Evolutionary conservation across 1,140 invertebrate species (phyloP).

Genomic region (Lucilia cuprina): DNA sequence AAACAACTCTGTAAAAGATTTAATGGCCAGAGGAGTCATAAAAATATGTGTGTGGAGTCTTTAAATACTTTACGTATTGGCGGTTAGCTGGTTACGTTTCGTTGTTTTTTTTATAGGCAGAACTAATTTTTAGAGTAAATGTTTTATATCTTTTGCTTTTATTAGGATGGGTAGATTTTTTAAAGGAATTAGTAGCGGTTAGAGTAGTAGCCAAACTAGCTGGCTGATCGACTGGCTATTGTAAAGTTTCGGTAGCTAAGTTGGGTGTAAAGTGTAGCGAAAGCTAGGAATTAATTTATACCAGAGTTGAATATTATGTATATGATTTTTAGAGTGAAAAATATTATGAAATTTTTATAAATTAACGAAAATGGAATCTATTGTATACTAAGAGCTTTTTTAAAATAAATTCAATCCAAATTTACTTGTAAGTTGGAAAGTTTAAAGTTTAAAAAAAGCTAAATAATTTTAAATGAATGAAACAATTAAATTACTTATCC

Average conservation of each 20-base stretch:
- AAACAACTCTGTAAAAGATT: neutral
- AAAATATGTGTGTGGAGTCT: neutral
- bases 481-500: no score
- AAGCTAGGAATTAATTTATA: neutral
- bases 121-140: slow-evolving; percentile 31
- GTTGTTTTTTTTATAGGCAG: slow-evolving; percentile 14
- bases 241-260: neutral
- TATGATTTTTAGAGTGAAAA: no score
- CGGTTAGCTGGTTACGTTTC: neutral
- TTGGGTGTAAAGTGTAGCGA: neutral
- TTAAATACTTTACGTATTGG: neutral
- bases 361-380: no score
- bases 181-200: slow-evolving; percentile 4
- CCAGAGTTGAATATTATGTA: no score
- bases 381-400: no score
- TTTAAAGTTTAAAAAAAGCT: no score
- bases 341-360: no score
- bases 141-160: neutral
- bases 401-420: no score
- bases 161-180: neutral
- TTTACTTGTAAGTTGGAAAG: no score
- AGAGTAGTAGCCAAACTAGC: neutral
- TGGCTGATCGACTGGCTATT: neutral
- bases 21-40: neutral
- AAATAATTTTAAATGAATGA: no score